Evolutionary conservation across 2,113 vertebrate species (phyloP).

Genomic region (Otis tarda): DNA sequence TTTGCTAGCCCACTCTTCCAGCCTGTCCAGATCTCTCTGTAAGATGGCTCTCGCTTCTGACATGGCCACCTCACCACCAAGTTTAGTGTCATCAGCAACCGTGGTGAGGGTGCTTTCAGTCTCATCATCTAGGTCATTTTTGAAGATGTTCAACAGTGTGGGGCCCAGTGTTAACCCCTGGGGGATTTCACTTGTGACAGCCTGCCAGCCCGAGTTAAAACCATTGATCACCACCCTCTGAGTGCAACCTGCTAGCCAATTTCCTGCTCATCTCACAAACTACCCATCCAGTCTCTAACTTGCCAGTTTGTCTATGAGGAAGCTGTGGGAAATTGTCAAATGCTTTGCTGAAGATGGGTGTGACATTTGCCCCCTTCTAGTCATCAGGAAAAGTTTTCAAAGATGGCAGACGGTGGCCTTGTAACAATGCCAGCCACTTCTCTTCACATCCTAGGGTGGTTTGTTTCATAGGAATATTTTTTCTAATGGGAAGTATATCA

Average conservation of each 20-base stretch:
- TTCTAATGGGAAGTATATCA: background rate
- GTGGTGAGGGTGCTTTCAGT: background rate
- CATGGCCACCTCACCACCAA: background rate
- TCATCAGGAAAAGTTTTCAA: background rate
- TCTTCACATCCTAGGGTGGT: background rate
- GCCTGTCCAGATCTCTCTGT: background rate
- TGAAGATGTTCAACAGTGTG: background rate
- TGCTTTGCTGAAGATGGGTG: background rate
- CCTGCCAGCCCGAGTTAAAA: background rate
- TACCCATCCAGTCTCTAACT: background rate
- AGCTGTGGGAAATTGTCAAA: background rate
- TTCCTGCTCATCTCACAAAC: background rate
- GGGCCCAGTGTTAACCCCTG: background rate
- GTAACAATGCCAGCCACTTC: background rate
- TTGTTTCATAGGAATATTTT: background rate
- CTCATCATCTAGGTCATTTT: background rate
- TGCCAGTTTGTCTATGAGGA: background rate
- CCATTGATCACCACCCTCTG: background rate
- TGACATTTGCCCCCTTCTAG: background rate
- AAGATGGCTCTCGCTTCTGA: background rate
- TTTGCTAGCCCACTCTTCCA: background rate
- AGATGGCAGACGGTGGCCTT: background rate
- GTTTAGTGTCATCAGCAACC: background rate
- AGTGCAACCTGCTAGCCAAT: background rate
- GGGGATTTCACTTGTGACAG: background rate